Conservation (phyloP, 2,888 invertebrate species). For the Mellilla xanthometata region DNA sequence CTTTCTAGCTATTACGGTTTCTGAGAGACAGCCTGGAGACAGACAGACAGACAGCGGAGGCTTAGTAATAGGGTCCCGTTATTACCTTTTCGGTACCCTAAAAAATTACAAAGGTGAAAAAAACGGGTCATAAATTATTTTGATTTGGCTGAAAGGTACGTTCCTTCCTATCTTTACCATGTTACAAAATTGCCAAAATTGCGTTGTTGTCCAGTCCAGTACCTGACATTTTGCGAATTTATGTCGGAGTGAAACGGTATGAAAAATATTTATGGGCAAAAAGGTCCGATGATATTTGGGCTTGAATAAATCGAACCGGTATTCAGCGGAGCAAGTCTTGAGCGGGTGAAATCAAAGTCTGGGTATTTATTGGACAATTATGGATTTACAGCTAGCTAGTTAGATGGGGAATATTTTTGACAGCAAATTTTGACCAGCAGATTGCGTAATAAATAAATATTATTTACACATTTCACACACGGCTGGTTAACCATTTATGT, state of each 20-base stretch:
- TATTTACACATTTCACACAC: too few species aligned
- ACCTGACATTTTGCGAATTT: constrained; percentile 19
- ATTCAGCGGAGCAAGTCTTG: constrained; percentile 3
- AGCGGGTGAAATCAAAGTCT: constrained; percentile 6
- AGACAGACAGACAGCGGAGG: too few species aligned
- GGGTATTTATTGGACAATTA: background rate
- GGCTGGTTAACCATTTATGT: too few species aligned
- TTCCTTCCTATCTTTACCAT: constrained; percentile 12
- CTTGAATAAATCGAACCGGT: constrained; percentile 7
- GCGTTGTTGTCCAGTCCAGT: constrained; percentile 17
- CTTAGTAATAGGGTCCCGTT: too few species aligned
- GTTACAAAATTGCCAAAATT: constrained; percentile 20
- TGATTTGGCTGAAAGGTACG: constrained; percentile 8
- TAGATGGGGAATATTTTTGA: too few species aligned
- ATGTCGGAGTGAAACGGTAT: constrained; percentile 19
- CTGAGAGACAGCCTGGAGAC: too few species aligned
- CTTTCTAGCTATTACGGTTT: too few species aligned
- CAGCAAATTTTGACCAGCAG: too few species aligned
- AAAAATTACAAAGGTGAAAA: constrained; percentile 7
- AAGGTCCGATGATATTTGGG: constrained; percentile 18
- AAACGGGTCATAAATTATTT: constrained; percentile 14
- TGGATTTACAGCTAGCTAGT: too few species aligned
- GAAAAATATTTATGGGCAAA: constrained; percentile 22
- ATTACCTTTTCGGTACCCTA: too few species aligned
- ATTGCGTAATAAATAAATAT: too few species aligned